Evolutionary conservation across 2,797 vertebrate genomes (phyloP).

Genomic region (Enteromius argenteus): DNA sequence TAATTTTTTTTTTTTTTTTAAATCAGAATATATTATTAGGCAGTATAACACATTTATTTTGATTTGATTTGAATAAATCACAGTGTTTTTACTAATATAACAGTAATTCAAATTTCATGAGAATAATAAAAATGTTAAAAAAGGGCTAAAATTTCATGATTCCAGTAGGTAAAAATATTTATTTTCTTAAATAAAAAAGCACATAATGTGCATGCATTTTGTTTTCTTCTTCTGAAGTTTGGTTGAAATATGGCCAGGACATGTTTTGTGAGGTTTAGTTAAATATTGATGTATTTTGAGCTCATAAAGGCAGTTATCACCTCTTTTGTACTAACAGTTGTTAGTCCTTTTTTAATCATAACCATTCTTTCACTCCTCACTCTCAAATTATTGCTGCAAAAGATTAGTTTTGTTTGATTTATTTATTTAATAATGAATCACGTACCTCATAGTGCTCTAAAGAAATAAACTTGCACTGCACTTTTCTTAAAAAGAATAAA

Average conservation of each 20-base stretch:
- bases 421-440: slow-evolving; percentile 6
- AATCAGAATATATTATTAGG: not conserved
- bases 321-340: not conserved
- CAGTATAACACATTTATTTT: not conserved
- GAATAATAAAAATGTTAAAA: not conserved
- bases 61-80: not conserved
- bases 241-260: not conserved
- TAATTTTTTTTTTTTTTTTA: too few species aligned
- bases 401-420: not conserved
- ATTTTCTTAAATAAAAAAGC: too few species aligned
- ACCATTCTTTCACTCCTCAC: not conserved
- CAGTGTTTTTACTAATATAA: too few species aligned
- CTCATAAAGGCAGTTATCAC: not conserved
- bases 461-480: not conserved
- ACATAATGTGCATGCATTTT: too few species aligned
- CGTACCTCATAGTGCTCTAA: not conserved
- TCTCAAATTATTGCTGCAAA: not conserved
- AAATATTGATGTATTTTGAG: not conserved
- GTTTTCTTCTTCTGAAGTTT: not conserved
- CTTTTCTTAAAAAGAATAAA: slow-evolving; percentile 11
- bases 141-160: not conserved
- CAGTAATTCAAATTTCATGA: too few species aligned
- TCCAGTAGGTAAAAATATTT: not conserved
- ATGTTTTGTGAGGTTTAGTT: not conserved
- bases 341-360: not conserved